These are phyloP conservation scores for Geococcyx californianus DNA, from an alignment of 2,113 vertebrate genomes.

Conservation along the genomic window DNA sequence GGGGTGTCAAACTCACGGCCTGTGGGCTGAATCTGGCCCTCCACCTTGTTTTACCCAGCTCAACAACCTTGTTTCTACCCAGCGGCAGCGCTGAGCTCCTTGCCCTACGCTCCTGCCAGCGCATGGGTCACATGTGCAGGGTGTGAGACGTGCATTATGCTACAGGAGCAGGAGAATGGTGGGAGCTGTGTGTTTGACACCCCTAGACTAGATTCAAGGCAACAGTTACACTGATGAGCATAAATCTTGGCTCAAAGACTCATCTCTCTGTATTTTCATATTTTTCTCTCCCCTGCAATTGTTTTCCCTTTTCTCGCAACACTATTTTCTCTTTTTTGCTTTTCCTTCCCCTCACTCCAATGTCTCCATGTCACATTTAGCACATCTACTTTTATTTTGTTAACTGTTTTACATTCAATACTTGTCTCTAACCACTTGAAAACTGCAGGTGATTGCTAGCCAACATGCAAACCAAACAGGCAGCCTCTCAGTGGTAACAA, in stretches of 20 bases:
- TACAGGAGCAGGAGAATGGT: too few species aligned
- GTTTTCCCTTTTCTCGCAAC: background rate
- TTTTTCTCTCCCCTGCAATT: background rate
- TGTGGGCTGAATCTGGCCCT: too few species aligned
- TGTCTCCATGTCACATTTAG: background rate
- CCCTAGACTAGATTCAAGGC: background rate
- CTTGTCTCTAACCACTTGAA: background rate
- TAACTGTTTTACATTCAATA: background rate
- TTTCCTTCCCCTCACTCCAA: background rate
- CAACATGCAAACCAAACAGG: background rate
- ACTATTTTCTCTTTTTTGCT: background rate
- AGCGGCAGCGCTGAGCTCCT: too few species aligned
- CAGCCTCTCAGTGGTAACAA: background rate
- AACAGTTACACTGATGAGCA: background rate
- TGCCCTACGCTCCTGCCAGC: too few species aligned
- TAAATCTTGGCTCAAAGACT: background rate
- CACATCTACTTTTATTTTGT: background rate
- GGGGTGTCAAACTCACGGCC: too few species aligned
- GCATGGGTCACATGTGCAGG: too few species aligned
- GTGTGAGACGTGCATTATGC: too few species aligned
- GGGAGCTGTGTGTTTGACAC: too few species aligned
- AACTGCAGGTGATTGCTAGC: background rate
- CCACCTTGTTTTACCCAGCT: too few species aligned
- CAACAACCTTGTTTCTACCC: too few species aligned
- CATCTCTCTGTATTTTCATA: background rate